Base-by-base conservation (phyloP, 2,888 invertebrate species). In the Helobdella robusta region DNA sequence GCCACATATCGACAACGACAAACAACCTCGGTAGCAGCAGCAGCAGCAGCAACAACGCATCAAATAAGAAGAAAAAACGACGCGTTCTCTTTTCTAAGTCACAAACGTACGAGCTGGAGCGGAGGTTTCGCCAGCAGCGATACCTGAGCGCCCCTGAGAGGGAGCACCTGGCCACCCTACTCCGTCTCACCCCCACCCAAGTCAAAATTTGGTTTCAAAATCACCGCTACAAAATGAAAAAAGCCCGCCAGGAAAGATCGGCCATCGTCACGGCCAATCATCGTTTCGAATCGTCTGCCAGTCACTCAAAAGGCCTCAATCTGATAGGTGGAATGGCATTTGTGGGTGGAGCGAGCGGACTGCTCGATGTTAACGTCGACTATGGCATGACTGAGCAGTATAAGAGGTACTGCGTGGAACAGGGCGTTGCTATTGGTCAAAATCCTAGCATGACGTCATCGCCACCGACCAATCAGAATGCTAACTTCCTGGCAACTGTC, bases 151-250 rank as follows among this genome's bases (percentile, higher is more conserved):
- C 95, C 30, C 95, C 94, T 0, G 95, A 95, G 83, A 83, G 94
- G 75, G 95, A 95, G 81, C 93, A 94, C 80, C 85, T 95, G 77
- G 94, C 94, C 64, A 91, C 90, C 73, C 86, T 93, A 77, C 94
- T 95, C 77, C 90, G 93, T 82, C 85, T 95, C 74, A 92, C 60
- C 20, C 44, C 40, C 8, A 36, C 60, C 15, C 25, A 60, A 46
- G 60, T 60, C 35, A 95, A 95, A 86, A 98, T 97, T 78, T 98
- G 97, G 97, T 98, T 98, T 84, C 97, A 98, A 85, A 98, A 98
- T 83, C 95, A 97, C 82, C 89, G 98, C 77, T 98, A 98, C 84
- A 98, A 98, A 83, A 92, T 94, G 83, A 98, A 98, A 83, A 83
- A 97, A 74, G 92, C 95, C 79, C 91, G 94, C 56, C 95, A 97